These are phyloP conservation scores for Varanus komodoensis DNA, from an alignment of 2,113 vertebrate genomes.

Conservation along the genomic window DNA sequence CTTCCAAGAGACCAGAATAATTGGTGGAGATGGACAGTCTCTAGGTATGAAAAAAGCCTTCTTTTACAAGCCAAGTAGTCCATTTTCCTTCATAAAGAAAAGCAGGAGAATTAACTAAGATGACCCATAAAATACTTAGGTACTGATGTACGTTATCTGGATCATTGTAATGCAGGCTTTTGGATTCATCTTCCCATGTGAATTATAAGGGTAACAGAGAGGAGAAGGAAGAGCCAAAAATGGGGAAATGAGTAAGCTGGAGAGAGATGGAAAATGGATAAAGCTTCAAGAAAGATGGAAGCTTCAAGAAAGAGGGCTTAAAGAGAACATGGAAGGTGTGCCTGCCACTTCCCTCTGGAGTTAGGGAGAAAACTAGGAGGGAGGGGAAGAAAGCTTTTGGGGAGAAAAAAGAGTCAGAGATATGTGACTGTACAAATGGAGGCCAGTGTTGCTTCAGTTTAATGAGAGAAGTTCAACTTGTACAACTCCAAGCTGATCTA, in stretches of 20 bases:
- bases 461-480: not conserved
- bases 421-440: not conserved
- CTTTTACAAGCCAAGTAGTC: constrained; percentile 56
- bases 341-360: not conserved
- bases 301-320: not conserved
- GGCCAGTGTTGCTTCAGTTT: not conserved
- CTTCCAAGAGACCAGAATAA: constrained; percentile 68
- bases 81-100: constrained; percentile 52
- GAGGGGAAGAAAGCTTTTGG: no score
- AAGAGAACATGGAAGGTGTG: not conserved
- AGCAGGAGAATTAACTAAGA: constrained; percentile 19
- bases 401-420: not conserved
- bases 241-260: not conserved
- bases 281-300: not conserved
- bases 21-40: constrained; percentile 64
- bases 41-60: constrained; percentile 59
- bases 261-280: not conserved
- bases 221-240: not conserved
- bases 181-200: not conserved
- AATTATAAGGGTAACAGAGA: not conserved
- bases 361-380: not conserved
- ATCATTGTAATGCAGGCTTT: constrained; percentile 3
- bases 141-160: not conserved
- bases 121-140: constrained; percentile 27
- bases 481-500: not conserved